Conservation (phyloP, 2,797 vertebrate species). For the Scarus forsteni region DNA sequence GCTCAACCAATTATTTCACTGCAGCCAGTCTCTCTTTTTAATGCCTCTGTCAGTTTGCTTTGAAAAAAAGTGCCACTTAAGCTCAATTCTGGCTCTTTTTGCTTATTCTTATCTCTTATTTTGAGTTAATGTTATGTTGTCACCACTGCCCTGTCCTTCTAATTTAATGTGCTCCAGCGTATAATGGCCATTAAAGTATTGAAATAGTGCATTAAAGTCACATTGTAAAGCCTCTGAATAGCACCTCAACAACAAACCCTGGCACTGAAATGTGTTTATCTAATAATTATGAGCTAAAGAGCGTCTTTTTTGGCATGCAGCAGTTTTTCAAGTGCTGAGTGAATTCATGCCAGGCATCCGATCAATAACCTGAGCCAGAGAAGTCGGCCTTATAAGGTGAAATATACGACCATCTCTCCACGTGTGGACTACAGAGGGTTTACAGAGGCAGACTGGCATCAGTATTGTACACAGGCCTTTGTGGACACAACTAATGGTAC, state of each 20-base stretch:
- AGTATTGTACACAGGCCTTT: conserved; percentile 52
- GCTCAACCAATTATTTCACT: not conserved
- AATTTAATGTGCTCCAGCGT: conserved; percentile 16
- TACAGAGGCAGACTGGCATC: conserved; percentile 59
- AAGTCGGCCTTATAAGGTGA: conserved; percentile 44
- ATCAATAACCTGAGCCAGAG: conserved; percentile 56
- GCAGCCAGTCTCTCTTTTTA: not conserved
- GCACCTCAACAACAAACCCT: conserved; percentile 33
- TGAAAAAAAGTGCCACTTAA: not conserved
- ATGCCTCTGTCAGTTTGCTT: not conserved
- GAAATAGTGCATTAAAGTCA: conserved; percentile 34
- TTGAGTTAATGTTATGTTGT: conserved; percentile 16
- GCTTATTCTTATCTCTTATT: not conserved
- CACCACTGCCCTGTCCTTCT: conserved; percentile 9
- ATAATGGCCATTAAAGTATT: conserved; percentile 26
- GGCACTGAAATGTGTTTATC: conserved; percentile 42
- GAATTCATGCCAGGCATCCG: conserved; percentile 42
- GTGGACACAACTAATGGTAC: conserved; percentile 71
- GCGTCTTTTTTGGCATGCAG: conserved; percentile 22
- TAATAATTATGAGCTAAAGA: conserved; percentile 47
- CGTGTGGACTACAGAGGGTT: conserved; percentile 51
- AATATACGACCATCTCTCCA: conserved; percentile 50
- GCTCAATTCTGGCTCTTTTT: not conserved
- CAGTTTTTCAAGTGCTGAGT: conserved; percentile 26
- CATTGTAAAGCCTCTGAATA: conserved; percentile 30